Evolutionary conservation across 2,797 vertebrate genomes (phyloP), one percentile per base, ranked within the genome.

Genomic region (Schizothorax lantsangensis): DNA sequence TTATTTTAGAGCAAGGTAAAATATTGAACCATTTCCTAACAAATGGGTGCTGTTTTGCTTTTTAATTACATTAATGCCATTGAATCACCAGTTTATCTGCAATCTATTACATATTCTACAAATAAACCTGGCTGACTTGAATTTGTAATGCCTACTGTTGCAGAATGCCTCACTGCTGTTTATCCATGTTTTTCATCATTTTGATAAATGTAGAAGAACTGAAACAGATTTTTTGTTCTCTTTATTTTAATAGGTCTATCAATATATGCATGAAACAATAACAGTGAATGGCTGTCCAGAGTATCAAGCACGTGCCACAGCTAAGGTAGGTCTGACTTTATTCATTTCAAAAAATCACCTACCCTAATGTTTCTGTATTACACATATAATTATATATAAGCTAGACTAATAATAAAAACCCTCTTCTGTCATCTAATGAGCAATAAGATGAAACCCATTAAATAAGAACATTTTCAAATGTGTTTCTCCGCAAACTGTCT

Each of bases 191-290:
- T 82, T 71, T 15, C 36, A 71, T 59, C 0, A 83, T 43, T 8
- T 69, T 80, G 17, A 30, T 9, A 10, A 23, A 30, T 62, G 33
- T 52, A 40, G n/a, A 30, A 14, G 1, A 40, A 38, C 54, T 74
- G 15, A 17, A 54, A 68, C 15, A 59, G n/a, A 40, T 62, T n/a
- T 45, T 26, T 87, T 73, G 88, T 77, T 89, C 84, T 87, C 12
- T 11, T 90, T 88, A 12, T 90, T 90, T 84, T 93, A 95, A 92
- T 95, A 99, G 98, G 98, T 99, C 78, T 99, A 99, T 94, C 98
- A 99, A 93, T 99, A 99, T 91, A 99, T 99, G 98, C 98, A 99
- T 90, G 98, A 99, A 97, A 99, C 98, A 79, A 99, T 99, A 91
- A 97, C 97, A 80, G 97, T 99, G 91, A 99, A 98, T 91, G 98